A percentile compares a stretch with the other conserved stretches of the same genome.
Conservation (phyloP, 2,113 vertebrate species). For the Rhizomys pruinosus region DNA sequence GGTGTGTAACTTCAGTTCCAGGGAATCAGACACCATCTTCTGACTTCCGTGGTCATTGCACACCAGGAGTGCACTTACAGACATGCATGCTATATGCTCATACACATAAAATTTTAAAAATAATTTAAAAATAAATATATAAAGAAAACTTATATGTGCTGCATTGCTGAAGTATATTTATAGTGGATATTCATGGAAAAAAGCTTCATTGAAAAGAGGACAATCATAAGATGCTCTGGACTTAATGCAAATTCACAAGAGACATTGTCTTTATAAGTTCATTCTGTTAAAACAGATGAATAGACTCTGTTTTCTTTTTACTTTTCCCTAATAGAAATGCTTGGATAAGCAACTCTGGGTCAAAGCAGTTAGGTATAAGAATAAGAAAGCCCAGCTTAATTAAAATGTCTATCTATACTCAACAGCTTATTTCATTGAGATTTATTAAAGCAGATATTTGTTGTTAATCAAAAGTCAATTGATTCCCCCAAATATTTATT, state of each 20-base stretch:
- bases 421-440: conserved; percentile 64
- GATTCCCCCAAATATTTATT: conserved; percentile 68
- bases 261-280: not conserved
- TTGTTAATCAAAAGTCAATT: conserved; percentile 75
- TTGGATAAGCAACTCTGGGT: conserved; percentile 29
- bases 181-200: not conserved
- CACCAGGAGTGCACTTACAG: too few species aligned
- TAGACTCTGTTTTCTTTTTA: not conserved
- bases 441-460: conserved; percentile 73
- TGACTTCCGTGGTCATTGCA: too few species aligned
- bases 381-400: conserved; percentile 55
- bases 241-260: not conserved
- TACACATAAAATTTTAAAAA: too few species aligned
- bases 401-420: conserved; percentile 64
- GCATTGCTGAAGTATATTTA: not conserved
- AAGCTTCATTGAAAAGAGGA: not conserved
- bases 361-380: conserved; percentile 18
- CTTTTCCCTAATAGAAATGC: not conserved
- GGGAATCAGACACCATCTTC: too few species aligned
- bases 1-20: too few species aligned
- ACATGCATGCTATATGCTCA: too few species aligned
- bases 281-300: not conserved
- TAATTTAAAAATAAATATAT: too few species aligned
- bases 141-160: not conserved
- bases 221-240: not conserved